Conservation (phyloP, 2,797 vertebrate species). For the Tympanoctomys barrerae region DNA sequence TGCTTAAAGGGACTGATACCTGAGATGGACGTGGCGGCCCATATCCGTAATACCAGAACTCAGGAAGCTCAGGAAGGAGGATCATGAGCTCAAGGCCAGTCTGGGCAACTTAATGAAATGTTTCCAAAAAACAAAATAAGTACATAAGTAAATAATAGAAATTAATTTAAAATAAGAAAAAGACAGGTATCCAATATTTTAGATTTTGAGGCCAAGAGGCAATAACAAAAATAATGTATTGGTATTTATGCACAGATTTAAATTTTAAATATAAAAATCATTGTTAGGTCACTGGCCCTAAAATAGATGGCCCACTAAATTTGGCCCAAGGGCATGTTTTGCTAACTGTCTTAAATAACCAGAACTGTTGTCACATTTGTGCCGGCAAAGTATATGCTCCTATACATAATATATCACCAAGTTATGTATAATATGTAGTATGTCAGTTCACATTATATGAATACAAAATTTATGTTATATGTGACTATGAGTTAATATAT, state of each 20-base stretch:
- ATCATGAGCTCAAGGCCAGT: background rate
- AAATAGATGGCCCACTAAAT: background rate
- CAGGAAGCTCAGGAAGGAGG: background rate
- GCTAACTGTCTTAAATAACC: constrained; percentile 2
- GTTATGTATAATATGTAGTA: background rate
- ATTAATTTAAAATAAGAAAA: background rate
- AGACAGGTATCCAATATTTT: constrained; percentile 4
- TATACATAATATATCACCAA: constrained; percentile 1
- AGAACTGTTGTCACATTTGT: constrained; percentile 46
- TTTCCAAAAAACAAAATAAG: background rate
- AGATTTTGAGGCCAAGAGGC: constrained; percentile 10
- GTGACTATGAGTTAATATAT: background rate
- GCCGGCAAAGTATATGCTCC: background rate
- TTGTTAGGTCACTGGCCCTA: constrained; percentile 12
- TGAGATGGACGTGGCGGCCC: background rate
- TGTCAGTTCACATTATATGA: background rate
- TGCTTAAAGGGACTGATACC: background rate
- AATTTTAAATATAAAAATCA: constrained; percentile 21
- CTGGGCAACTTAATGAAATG: background rate
- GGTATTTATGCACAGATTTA: constrained; percentile 30
- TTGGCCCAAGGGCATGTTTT: background rate
- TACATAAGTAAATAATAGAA: background rate
- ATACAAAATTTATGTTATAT: background rate
- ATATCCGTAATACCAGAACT: background rate
- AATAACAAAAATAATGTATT: background rate